These are phyloP conservation scores for Pipistrellus pygmaeus DNA, from an alignment of 2,797 vertebrate genomes.

Conservation along the genomic window DNA sequence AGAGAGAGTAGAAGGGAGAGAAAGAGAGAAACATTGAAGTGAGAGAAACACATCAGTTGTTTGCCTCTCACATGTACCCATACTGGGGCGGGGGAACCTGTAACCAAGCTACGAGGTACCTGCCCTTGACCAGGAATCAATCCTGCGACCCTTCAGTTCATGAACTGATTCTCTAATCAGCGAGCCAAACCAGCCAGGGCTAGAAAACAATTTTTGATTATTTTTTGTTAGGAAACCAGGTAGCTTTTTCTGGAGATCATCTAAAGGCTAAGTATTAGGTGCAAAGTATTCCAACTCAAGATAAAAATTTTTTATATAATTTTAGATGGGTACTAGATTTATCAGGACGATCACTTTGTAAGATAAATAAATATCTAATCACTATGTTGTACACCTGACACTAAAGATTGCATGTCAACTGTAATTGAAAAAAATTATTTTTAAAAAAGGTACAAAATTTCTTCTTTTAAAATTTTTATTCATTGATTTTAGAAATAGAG, in stretches of 20 bases:
- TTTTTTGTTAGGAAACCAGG: conserved; percentile 46
- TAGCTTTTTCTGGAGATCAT: background rate
- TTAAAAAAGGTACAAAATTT: background rate
- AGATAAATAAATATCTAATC: background rate
- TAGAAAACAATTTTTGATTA: background rate
- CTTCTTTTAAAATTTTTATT: background rate
- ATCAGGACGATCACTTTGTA: background rate
- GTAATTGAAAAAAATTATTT: background rate
- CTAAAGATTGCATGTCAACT: background rate
- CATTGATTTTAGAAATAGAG: background rate
- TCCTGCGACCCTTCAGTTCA: background rate
- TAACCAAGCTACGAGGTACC: background rate
- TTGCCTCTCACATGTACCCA: background rate
- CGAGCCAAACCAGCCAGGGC: background rate
- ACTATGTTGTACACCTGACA: background rate
- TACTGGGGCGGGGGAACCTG: background rate
- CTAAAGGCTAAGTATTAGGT: background rate
- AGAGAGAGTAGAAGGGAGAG: background rate
- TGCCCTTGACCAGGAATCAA: background rate
- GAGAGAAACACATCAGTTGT: background rate
- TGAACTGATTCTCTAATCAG: background rate
- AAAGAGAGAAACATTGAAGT: background rate
- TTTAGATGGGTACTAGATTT: background rate
- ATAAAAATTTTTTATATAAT: background rate
- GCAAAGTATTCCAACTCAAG: conserved; percentile 7